A percentile compares a stretch with the other conserved stretches of the same genome.
phyloP scores from a whole-genome alignment of 2,888 invertebrate genomes.

The Julus scandinavius region DNA sequence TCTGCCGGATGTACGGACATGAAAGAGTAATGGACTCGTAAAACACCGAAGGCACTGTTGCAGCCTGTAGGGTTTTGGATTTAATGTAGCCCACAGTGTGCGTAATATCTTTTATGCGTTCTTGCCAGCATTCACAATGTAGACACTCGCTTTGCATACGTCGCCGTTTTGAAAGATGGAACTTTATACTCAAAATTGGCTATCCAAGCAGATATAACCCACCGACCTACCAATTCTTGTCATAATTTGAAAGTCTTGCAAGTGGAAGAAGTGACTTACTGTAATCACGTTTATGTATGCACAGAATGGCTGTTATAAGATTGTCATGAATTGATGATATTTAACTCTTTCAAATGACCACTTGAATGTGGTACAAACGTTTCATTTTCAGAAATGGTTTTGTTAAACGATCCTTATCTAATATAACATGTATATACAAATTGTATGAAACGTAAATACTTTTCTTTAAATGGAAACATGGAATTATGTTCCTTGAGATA shows the following conservation, averaged over 20 bases:
- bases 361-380: too few species aligned
- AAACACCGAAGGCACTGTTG: conserved; percentile 1
- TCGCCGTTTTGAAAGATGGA: not conserved
- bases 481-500: too few species aligned
- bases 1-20: conserved; percentile 23
- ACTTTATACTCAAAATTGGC: not conserved
- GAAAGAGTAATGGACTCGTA: conserved; percentile 42
- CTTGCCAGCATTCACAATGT: not conserved
- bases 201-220: not conserved
- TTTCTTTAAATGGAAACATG: too few species aligned
- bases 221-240: not conserved
- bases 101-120: not conserved
- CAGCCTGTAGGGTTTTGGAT: not conserved
- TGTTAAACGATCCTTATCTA: too few species aligned
- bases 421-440: too few species aligned
- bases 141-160: conserved; percentile 19
- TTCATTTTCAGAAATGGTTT: too few species aligned
- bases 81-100: not conserved
- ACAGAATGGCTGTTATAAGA: not conserved
- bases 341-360: too few species aligned
- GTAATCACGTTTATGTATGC: not conserved
- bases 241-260: not conserved
- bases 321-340: too few species aligned
- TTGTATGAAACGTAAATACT: too few species aligned
- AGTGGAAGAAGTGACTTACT: not conserved